phyloP scores from a whole-genome alignment of 2,888 invertebrate species.

The Orgyia antiqua region DNA sequence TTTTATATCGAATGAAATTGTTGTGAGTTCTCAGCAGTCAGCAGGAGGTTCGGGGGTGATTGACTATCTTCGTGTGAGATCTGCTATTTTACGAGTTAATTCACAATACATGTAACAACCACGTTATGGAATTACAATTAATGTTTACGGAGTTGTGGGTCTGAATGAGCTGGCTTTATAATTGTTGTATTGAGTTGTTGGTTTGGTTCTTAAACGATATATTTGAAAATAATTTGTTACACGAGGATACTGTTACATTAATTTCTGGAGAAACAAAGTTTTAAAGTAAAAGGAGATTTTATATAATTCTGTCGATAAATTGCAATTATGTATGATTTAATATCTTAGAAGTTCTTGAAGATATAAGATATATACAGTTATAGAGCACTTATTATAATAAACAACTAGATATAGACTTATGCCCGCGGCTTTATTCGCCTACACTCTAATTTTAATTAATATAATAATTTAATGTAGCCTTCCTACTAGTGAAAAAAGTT shows the following conservation, averaged over 20 bases:
- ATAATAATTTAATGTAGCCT: no score
- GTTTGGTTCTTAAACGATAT: conserved; percentile 9
- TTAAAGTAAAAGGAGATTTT: no score
- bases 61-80: conserved; percentile 70
- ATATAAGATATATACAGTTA: no score
- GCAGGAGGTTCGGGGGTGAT: conserved; percentile 55
- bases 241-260: conserved; percentile 25
- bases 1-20: conserved; percentile 28
- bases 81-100: conserved; percentile 51
- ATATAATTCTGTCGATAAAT: no score
- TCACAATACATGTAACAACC: conserved; percentile 25
- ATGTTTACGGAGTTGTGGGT: conserved; percentile 41
- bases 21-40: conserved; percentile 58
- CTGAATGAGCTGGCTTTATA: conserved; percentile 34
- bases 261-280: no score
- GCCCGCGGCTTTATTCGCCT: no score
- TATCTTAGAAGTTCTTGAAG: no score
- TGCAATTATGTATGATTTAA: no score
- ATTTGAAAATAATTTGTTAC: conserved; percentile 14
- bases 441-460: no score
- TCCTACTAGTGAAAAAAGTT: no score
- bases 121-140: conserved; percentile 36
- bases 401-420: no score
- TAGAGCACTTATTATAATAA: no score
- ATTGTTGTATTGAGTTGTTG: conserved; percentile 27